phyloP scores from a whole-genome alignment of 2,888 invertebrate species.

The Blera fallax region DNA sequence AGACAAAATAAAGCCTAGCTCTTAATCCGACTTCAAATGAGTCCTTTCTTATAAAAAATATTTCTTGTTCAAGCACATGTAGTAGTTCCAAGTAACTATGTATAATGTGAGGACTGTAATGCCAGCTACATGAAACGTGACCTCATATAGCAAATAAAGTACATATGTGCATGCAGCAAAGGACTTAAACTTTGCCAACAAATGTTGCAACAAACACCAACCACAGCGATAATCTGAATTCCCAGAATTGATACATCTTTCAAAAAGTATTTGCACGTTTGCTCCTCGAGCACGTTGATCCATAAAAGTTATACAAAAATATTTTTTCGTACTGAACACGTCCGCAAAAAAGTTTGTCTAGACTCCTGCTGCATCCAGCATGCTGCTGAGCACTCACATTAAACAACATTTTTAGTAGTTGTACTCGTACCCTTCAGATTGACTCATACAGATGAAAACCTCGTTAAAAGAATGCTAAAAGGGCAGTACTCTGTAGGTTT shows the following conservation, averaged over 20 bases:
- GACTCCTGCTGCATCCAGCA: neutral
- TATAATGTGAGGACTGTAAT: neutral
- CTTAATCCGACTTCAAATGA: too few relatives aligned
- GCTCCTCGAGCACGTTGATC: constrained; percentile 1
- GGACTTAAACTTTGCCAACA: constrained; percentile 1
- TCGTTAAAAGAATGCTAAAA: too few relatives aligned
- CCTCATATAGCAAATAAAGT: neutral
- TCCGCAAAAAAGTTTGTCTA: constrained; percentile 28
- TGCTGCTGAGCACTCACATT: neutral
- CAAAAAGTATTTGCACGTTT: constrained; percentile 26
- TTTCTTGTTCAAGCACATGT: neutral
- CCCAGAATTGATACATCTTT: constrained; percentile 29
- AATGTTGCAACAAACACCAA: constrained; percentile 8
- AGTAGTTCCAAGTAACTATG: neutral
- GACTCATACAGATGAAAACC: neutral
- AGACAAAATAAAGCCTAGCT: too few relatives aligned
- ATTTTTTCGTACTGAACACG: constrained; percentile 21
- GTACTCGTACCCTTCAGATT: neutral
- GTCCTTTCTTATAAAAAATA: too few relatives aligned
- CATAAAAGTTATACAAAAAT: constrained; percentile 20
- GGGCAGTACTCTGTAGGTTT: too few relatives aligned
- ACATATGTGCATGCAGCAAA: too few relatives aligned
- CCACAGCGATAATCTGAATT: constrained; percentile 17
- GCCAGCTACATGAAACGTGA: constrained; percentile 8
- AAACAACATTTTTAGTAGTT: neutral